These are phyloP conservation scores for Phaetusa simplex DNA, from an alignment of 2,113 vertebrate genomes.

Conservation along the genomic window DNA sequence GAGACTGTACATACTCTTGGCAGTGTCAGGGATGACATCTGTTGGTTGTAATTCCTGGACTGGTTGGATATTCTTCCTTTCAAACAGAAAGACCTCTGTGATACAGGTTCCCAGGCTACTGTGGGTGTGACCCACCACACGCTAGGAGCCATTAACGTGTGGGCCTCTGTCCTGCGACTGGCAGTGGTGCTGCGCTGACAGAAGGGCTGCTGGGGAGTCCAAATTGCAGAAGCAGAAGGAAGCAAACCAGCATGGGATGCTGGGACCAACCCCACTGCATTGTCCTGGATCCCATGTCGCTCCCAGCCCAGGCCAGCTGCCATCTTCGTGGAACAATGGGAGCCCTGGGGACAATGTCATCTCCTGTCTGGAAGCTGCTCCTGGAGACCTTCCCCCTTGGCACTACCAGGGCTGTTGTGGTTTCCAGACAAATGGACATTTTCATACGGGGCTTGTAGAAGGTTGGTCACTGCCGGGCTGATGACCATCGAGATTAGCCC, in stretches of 20 bases:
- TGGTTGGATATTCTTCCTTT: neutral
- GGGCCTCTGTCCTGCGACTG: neutral
- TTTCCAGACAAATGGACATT: neutral
- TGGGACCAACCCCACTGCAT: slow-evolving; percentile 19
- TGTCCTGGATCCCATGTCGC: neutral
- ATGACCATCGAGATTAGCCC: neutral
- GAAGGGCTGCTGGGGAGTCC: neutral
- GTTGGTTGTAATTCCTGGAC: neutral
- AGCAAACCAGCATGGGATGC: slow-evolving; percentile 13
- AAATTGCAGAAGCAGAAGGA: neutral
- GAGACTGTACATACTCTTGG: neutral
- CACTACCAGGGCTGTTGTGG: neutral
- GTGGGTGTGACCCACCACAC: neutral
- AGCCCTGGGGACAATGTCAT: slow-evolving; percentile 10
- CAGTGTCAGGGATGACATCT: neutral
- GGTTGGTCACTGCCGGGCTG: neutral
- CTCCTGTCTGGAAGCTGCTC: slow-evolving; percentile 23
- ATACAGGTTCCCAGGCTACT: neutral
- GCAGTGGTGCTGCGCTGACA: neutral
- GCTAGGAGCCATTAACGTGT: neutral
- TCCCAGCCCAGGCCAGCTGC: slow-evolving; percentile 10
- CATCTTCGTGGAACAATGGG: neutral
- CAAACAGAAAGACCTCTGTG: neutral
- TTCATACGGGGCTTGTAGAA: neutral
- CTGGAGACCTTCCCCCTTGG: neutral